A percentile compares a stretch with the other conserved stretches of the same genome.
Conservation (phyloP, 1,140 invertebrate species). For the Drosophila ohnishii region DNA sequence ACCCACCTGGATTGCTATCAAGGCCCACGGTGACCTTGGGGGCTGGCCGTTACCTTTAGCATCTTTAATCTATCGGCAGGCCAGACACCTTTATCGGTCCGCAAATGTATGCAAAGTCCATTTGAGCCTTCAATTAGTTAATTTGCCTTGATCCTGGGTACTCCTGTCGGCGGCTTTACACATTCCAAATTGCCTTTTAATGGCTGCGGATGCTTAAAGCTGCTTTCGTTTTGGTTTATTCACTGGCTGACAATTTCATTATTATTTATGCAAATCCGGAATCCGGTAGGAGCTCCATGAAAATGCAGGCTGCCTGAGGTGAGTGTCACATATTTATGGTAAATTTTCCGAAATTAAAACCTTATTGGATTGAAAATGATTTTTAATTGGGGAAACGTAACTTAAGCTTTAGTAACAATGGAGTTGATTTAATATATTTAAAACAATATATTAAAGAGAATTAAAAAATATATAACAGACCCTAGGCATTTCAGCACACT, state of each 20-base stretch:
- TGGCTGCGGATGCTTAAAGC: conserved; percentile 27
- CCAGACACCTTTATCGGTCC: conserved; percentile 16
- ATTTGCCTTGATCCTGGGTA: conserved; percentile 41
- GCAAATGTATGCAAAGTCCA: conserved; percentile 62
- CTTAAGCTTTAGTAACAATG: too few relatives aligned
- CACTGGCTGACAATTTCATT: conserved; percentile 29
- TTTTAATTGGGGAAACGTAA: background rate
- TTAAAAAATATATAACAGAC: background rate
- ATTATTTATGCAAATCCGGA: conserved; percentile 57
- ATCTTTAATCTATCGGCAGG: conserved; percentile 41
- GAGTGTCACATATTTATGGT: conserved; percentile 7
- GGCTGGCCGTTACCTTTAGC: conserved; percentile 19
- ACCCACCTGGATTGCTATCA: conserved; percentile 2
- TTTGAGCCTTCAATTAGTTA: conserved; percentile 65
- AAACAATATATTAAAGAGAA: background rate
- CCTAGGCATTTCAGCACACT: background rate
- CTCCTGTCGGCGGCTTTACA: conserved; percentile 27
- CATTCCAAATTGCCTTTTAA: conserved; percentile 48
- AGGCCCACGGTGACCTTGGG: conserved; percentile 18
- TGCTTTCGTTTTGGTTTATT: conserved; percentile 33
- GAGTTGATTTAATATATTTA: background rate
- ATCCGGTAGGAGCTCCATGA: conserved; percentile 5
- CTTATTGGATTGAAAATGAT: background rate
- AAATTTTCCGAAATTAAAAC: background rate
- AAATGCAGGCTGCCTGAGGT: conserved; percentile 1